Base-by-base conservation (phyloP, 2,113 vertebrate species). In the Hyperopisus bebe region DNA sequence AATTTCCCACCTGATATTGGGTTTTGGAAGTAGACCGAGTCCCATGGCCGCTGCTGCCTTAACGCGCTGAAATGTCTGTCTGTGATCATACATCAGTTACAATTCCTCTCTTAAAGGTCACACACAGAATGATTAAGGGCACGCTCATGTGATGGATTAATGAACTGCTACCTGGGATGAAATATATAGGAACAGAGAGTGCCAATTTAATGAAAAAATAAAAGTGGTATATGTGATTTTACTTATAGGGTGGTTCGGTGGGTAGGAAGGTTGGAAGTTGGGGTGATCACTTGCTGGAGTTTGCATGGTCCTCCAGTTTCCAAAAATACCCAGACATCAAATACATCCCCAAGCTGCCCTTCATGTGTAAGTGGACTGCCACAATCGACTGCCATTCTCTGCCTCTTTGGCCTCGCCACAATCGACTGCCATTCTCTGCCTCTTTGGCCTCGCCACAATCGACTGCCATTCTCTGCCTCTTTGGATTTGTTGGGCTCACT, bases 1-100 rank as follows among this genome's bases (percentile, higher is more conserved):
- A 87, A 87, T 53, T 87, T 55, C 47, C 86, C 86, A 53, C 48
- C 31, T 87, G 86, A 87, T 87, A 87, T 87, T 87, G 86, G 86
- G 50, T 87, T 55, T 8, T 39, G 86, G 51, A 31, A 17, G 50
- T 50, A n/a, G 35, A 50, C 86, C 7, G 31, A 17, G 27, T 87
- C 27, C 27, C 17, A 31, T 15, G 15, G 50, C 13, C 31, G 3
- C 50, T 3, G 11, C 31, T 17, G 31, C 11, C 48, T 55, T 42
- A 35, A 84, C 44, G 5, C 19, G 19, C 82, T 19, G 39, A 47
- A 84, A 84, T 84, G 74, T 42, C 74, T 80, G 74, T 80, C 74
- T 35, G 35, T 80, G 74, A 70, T 31, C 62, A 70, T 70, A 70
- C n/a, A 70, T 70, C 62, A 70, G 62, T 84, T 46, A 47, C 82